Evolutionary conservation across 2,113 vertebrate species (phyloP).

Genomic region (Piprites chloris): DNA sequence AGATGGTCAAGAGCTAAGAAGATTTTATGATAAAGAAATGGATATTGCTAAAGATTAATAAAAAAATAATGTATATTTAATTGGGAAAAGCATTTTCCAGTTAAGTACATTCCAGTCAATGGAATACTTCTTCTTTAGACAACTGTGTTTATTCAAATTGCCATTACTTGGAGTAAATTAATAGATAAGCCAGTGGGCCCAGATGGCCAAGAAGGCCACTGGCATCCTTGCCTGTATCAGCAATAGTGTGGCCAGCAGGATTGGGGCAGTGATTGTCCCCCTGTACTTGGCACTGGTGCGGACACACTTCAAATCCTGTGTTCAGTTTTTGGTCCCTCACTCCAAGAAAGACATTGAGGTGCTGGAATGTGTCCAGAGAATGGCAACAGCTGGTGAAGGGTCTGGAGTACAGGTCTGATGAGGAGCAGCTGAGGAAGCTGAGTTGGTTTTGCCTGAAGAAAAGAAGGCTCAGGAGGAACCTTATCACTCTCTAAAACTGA

Average conservation of each 20-base stretch:
- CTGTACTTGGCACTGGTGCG: neutral
- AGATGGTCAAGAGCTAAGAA: neutral
- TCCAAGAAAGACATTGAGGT: neutral
- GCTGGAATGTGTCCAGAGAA: neutral
- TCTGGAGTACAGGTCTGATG: neutral
- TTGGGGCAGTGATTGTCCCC: neutral
- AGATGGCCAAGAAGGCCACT: neutral
- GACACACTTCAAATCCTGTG: neutral
- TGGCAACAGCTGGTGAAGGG: neutral
- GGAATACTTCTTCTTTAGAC: neutral
- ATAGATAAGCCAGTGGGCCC: neutral
- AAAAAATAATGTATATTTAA: neutral
- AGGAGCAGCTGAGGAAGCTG: neutral
- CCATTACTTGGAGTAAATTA: neutral
- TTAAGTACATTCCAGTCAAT: neutral
- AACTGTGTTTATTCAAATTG: neutral
- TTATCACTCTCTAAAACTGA: neutral
- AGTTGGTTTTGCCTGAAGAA: neutral
- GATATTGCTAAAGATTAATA: neutral
- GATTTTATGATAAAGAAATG: neutral
- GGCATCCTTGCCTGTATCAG: neutral
- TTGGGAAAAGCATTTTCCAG: neutral
- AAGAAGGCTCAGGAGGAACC: neutral
- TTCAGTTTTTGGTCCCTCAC: too few relatives aligned
- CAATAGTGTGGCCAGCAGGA: neutral